Percentiles rank a stretch among this genome's conserved stretches.
Conservation (phyloP, 2,113 vertebrate genomes). For the Syngnathus scovelli region DNA sequence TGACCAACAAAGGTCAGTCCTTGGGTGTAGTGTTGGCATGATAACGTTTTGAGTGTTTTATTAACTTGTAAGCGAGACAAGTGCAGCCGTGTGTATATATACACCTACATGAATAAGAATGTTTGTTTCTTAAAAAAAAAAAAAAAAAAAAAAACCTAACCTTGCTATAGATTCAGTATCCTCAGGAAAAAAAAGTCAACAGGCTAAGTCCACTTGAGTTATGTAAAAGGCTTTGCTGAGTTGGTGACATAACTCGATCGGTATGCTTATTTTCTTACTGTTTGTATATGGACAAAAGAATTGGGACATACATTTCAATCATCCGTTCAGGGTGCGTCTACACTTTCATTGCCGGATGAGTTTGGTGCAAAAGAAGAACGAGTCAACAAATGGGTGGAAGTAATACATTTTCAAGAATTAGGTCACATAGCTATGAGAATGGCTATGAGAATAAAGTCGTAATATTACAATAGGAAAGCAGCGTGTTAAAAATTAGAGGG, state of each 20-base stretch:
- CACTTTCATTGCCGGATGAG: neutral
- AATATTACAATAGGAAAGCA: neutral
- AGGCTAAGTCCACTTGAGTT: neutral
- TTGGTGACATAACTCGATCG: neutral
- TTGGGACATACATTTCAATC: neutral
- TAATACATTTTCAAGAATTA: too few species aligned
- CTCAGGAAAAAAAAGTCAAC: neutral
- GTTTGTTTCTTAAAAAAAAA: too few species aligned
- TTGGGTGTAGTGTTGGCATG: neutral
- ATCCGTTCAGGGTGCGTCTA: neutral
- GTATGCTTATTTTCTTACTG: neutral
- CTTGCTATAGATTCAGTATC: too few species aligned
- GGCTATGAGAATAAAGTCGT: neutral
- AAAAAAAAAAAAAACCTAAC: too few species aligned
- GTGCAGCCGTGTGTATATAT: neutral
- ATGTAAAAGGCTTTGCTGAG: neutral
- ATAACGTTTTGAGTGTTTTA: slow-evolving; percentile 8
- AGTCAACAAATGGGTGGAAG: too few species aligned
- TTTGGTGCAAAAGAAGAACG: neutral
- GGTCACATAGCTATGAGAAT: too few species aligned
- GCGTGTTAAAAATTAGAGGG: too few species aligned
- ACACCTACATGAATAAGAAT: too few species aligned
- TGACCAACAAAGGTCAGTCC: slow-evolving; percentile 3
- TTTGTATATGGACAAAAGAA: neutral
- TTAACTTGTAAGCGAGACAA: neutral